phyloP scores from a whole-genome alignment of 2,888 invertebrate species.

The Hydroisotoma schaefferi region DNA sequence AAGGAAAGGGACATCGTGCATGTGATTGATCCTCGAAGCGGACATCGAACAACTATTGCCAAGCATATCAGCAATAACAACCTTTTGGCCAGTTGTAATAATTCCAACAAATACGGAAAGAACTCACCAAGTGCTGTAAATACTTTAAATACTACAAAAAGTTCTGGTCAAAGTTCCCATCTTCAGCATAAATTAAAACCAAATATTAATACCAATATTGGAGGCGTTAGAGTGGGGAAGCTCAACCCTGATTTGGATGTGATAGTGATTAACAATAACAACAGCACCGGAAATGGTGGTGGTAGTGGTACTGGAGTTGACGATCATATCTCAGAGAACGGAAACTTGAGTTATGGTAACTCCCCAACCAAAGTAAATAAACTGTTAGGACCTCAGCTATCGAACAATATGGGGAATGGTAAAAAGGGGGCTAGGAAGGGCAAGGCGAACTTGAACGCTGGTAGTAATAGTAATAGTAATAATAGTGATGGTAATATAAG shows the following conservation, averaged over 20 bases:
- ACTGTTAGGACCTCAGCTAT: slow-evolving; percentile 10
- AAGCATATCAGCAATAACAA: slow-evolving; percentile 47
- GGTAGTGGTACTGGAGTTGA: neutral
- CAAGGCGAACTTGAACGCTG: neutral
- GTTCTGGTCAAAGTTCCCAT: slow-evolving; percentile 10
- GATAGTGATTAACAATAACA: slow-evolving; percentile 38
- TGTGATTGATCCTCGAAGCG: slow-evolving; percentile 43
- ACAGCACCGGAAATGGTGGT: neutral
- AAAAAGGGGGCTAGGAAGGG: slow-evolving; percentile 8
- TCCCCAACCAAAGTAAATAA: slow-evolving; percentile 18
- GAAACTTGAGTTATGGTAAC: slow-evolving; percentile 6
- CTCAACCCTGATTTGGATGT: slow-evolving; percentile 47
- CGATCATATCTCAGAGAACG: slow-evolving; percentile 6
- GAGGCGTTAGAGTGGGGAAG: slow-evolving; percentile 42
- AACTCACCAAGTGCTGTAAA: neutral
- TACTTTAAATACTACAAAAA: neutral
- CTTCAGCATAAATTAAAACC: slow-evolving; percentile 31
- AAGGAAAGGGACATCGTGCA: slow-evolving; percentile 46
- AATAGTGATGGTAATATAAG: neutral
- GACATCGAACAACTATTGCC: slow-evolving; percentile 45
- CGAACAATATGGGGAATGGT: slow-evolving; percentile 4
- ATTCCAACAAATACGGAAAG: neutral
- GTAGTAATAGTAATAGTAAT: neutral
- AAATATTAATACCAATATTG: slow-evolving; percentile 25
- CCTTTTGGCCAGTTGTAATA: slow-evolving; percentile 4